Evolutionary conservation across 2,113 vertebrate genomes (phyloP), one percentile per base, ranked within the genome.

Genomic region (Fregata magnificens): DNA sequence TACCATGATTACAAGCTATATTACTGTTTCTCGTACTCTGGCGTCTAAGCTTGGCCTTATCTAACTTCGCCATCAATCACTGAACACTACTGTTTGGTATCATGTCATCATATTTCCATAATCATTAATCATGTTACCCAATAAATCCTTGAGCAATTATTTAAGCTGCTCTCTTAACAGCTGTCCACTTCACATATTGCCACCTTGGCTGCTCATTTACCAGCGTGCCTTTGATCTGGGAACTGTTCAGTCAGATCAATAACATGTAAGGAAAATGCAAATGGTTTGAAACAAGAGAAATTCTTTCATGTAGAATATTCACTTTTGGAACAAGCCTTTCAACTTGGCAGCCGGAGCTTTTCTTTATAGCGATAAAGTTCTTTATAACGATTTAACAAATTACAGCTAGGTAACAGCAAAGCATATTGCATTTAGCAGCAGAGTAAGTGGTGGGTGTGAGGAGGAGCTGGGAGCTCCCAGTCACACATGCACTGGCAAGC

Each of bases 41-140:
- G 58, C 29, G 1, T 73, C 45, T 87, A 65, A 87, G 82, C 80
- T 78, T 95, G 93, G 82, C 87, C 91, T 94, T 88, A 83, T 86
- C 81, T 84, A 73, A 38, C 72, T 94, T 95, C 52, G 74, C 80
- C 89, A 97, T 97, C 95, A 96, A 91, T 97, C 96, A 95, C 67
- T 86, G 73, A 83, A 45, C 59, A 31, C 83, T 88, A 77, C 52
- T 91, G 71, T 93, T 93, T 96, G 73, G 80, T 94, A 95, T 94
- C 91, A 34, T 90, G 91, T 95, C 94, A 97, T 97, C 94, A 81
- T 97, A 95, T 96, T 96, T 97, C 91, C 94, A 95, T 93, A 95
- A 96, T 92, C 97, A 97, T 97, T 97, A 97, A 98, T 97, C 97
- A 96, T 90, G 67, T 93, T 96, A 88, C 26, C 93, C 94, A 92